Base-by-base conservation (phyloP, 2,797 vertebrate genomes). In the Rhynchotus rufescens region DNA sequence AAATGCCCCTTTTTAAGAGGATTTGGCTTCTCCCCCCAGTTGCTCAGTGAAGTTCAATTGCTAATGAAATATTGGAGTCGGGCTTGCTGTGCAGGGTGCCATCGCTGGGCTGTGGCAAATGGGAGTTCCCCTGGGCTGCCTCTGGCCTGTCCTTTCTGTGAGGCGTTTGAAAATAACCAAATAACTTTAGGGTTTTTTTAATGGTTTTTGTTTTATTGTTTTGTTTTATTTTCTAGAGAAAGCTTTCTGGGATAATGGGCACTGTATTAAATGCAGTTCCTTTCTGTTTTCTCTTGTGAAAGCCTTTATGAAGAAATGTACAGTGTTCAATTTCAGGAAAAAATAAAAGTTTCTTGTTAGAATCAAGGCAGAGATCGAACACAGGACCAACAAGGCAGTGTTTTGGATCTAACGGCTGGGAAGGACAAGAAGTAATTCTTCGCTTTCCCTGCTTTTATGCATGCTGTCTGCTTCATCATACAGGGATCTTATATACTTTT, bases 281-380 rank as follows among this genome's bases (percentile, higher is more conserved):
- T 61, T 65, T 73, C 32, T 59, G 12, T 38, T 83, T 86, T 73
- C 59, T 45, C 88, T 85, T 71, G 69, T 73, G 74, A 76, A 81
- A 23, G 2, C 10, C 8, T 83, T 84, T 76, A 30, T 73, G 78
- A 90, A 71, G 45, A 67, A 62, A 42, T 9, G 15, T 17, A 47
- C 10, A 2, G 7, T 64, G 12, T 79, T 92, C 44, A 54, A 15
- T 54, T 90, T 88, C 22, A 84, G 25, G 68, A 36, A 73, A 67
- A 86, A 52, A 62, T 1, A 56, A 64, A 6, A 21, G 7, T 66
- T 4, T 47, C 21, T 32, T 47, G 84, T 22, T 80, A 28, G 22
- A 88, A 38, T 16, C 45, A 32, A 77, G 77, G 14, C 51, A 45
- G 11, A 38, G 77, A 45, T 51, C 12, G 45, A 65, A 23, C 1